Conservation (phyloP, 2,113 vertebrate genomes). For the Triplophysa tibetana region DNA sequence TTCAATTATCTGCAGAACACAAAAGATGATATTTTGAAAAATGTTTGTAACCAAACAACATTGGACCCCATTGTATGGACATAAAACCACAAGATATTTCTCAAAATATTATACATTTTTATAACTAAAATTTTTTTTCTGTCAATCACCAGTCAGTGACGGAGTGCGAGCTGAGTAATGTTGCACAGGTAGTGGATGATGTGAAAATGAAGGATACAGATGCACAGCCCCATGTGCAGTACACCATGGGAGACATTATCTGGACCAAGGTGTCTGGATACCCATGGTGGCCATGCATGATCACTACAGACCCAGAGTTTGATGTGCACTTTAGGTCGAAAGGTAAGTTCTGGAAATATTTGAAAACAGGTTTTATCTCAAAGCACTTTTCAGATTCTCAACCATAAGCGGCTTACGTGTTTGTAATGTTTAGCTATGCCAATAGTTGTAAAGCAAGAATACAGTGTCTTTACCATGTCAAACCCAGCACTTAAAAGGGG, state of each 20-base stretch:
- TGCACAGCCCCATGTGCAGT: slow-evolving; percentile 48
- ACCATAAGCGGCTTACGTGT: neutral
- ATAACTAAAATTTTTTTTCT: neutral
- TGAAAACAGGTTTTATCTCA: neutral
- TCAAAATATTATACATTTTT: no score
- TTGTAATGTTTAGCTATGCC: neutral
- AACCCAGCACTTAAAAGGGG: neutral
- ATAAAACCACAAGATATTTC: no score
- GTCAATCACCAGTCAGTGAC: slow-evolving; percentile 42
- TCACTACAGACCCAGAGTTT: slow-evolving; percentile 88
- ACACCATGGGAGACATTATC: slow-evolving; percentile 85
- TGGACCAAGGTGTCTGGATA: slow-evolving; percentile 97
- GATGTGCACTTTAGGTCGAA: slow-evolving; percentile 85
- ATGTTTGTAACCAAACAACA: no score
- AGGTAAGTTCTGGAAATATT: slow-evolving; percentile 69
- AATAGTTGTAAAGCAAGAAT: neutral
- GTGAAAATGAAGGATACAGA: neutral
- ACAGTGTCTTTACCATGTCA: neutral
- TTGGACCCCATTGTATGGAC: no score
- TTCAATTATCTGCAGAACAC: no score
- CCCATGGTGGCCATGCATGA: slow-evolving; percentile 99
- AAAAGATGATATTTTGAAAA: no score
- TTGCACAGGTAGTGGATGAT: slow-evolving; percentile 1
- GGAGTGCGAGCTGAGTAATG: slow-evolving; percentile 20
- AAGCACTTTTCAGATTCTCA: neutral